Conservation (phyloP, 1,140 invertebrate genomes). For the Heterodera schachtii region DNA sequence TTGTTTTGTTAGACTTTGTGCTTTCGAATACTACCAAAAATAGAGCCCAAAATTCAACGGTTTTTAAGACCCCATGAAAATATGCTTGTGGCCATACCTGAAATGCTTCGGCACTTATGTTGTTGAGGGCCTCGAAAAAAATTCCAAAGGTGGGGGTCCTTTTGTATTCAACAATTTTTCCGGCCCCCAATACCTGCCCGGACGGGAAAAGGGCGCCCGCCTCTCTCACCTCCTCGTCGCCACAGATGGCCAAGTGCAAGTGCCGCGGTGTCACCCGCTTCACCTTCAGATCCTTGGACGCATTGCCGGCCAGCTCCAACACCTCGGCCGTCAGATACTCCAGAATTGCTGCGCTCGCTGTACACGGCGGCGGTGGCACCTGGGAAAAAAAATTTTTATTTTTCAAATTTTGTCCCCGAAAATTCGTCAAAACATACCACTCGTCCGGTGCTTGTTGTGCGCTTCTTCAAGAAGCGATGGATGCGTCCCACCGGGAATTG, state of each 20-base stretch:
- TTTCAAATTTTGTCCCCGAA: background rate
- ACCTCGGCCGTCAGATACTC: conserved; percentile 98
- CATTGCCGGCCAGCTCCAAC: conserved; percentile 83
- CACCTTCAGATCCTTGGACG: conserved; percentile 97
- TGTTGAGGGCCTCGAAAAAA: no score
- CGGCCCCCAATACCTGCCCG: no score
- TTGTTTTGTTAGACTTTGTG: no score
- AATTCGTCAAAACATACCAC: conserved; percentile 71
- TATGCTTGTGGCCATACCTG: no score
- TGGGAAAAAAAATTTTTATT: background rate
- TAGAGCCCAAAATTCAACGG: no score
- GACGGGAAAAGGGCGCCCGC: background rate
- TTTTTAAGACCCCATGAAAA: no score
- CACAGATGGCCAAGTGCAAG: conserved; percentile 95
- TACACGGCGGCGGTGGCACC: conserved; percentile 84
- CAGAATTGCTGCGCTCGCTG: conserved; percentile 94
- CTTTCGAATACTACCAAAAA: no score
- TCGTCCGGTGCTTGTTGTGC: conserved; percentile 70
- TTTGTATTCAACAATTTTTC: no score
- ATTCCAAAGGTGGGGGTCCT: no score
- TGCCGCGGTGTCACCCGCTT: conserved; percentile 98
- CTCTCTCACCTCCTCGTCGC: conserved; percentile 85
- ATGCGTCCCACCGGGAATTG: conserved; percentile 73
- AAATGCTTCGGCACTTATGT: no score
- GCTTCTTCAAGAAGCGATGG: conserved; percentile 67